Evolutionary conservation across 2,888 invertebrate species (phyloP).

Genomic region (Tolmerus cingulatus): DNA sequence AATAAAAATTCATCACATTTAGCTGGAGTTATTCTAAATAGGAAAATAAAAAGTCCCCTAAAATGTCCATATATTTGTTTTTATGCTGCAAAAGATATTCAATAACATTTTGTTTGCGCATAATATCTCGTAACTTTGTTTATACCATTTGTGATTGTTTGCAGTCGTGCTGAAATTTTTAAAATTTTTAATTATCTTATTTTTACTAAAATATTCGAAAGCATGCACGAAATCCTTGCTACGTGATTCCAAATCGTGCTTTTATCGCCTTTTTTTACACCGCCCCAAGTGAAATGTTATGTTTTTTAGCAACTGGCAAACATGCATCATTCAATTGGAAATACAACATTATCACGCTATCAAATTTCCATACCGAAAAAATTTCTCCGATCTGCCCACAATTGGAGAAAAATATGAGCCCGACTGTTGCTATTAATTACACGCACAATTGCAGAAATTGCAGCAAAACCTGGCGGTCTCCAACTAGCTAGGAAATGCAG

Average conservation of each 20-base stretch:
- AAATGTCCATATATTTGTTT: not conserved
- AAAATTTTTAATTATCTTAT: not conserved
- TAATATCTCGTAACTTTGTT: not conserved
- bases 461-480: not conserved
- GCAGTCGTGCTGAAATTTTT: not conserved
- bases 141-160: not conserved
- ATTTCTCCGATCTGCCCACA: not conserved
- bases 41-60: no score
- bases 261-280: not conserved
- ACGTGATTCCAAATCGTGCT: not conserved
- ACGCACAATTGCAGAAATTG: not conserved
- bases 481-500: not conserved
- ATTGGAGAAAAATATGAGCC: not conserved
- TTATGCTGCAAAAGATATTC: not conserved
- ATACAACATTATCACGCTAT: not conserved
- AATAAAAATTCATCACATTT: no score
- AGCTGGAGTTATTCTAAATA: no score
- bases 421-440: not conserved
- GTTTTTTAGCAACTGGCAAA: not conserved
- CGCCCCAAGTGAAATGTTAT: not conserved
- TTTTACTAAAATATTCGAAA: not conserved
- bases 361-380: not conserved
- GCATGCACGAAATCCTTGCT: not conserved
- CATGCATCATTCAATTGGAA: not conserved
- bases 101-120: not conserved